Base-by-base conservation (phyloP, 2,888 invertebrate genomes). In the Orthosia incerta region DNA sequence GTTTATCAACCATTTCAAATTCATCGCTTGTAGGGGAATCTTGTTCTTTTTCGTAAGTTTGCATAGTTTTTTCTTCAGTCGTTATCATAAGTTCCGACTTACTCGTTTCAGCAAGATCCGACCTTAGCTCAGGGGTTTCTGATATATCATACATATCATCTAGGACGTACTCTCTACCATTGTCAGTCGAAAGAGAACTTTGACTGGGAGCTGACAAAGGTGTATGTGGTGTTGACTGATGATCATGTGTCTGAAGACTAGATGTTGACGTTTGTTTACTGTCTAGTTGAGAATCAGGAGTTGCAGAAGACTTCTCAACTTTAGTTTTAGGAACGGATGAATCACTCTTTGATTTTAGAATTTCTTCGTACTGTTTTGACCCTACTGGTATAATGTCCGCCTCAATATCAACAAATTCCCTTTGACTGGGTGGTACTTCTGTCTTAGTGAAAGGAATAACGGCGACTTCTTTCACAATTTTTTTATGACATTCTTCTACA, bases 1-100 rank as follows among this genome's bases (percentile, higher is more conserved):
- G 98, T 89, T 98, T 98, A 86, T 98, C 98, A 1, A 98, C 96
- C 96, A 98, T 97, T 96, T 98, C 98, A 92, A 98, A 98, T 39
- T 98, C 98, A 91, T 98, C 98, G 88, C 98, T 98, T 15, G 97
- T 97, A 0, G 98, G 98, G 0, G 98, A 98, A 85, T 98, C 98
- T 80, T 97, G 97, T 87, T 97, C 97, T 85, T 97, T 97, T 81
- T 97, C 97, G 65, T 93, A 93, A 15, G 89, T 95, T 26, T 96
- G 96, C 53, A 96, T 90, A 9, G 95, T 93, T 88, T 97, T 97
- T 87, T 98, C 97, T 85, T 97, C 97, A 13, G 97, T 95, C 3
- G 97, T 97, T 23, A 97, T 97, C 23, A 97, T 94, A 46, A 97
- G 93, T 89, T 98, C 97, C 65, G 97, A 97, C 84, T 95, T 96